phyloP scores from a whole-genome alignment of 2,113 vertebrate species.

The Malaclemys terrapin region DNA sequence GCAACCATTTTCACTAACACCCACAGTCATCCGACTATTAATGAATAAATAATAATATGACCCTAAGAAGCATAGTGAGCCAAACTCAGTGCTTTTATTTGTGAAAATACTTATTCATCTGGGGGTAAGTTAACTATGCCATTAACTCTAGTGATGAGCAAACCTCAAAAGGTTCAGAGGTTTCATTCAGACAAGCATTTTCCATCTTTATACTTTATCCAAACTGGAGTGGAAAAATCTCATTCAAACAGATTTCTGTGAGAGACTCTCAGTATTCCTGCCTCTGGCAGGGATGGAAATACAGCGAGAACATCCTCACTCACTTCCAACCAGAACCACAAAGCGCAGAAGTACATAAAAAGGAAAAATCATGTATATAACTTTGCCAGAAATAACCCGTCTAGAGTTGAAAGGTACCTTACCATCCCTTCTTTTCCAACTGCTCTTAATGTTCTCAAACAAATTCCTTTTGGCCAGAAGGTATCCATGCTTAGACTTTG shows the following conservation, averaged over 20 bases:
- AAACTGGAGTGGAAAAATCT: background rate
- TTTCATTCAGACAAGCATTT: background rate
- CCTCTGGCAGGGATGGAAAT: background rate
- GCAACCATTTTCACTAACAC: no score
- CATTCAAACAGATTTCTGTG: background rate
- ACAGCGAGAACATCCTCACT: background rate
- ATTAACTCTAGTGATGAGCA: background rate
- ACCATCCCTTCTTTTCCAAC: background rate
- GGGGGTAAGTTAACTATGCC: background rate
- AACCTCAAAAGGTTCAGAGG: background rate
- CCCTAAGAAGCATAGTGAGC: no score
- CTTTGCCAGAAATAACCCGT: background rate
- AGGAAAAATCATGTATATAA: background rate
- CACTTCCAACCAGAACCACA: background rate
- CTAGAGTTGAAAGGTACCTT: background rate
- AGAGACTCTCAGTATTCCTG: background rate
- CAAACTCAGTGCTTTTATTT: no score
- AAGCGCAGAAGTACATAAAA: background rate
- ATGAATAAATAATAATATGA: no score
- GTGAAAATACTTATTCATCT: background rate
- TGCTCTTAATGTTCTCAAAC: background rate
- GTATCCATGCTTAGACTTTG: background rate
- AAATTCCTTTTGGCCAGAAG: background rate
- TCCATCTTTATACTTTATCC: background rate
- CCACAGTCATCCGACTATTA: no score